These are phyloP conservation scores for Oxygymnocypris stewartii DNA, from an alignment of 2,113 vertebrate genomes.

Conservation along the genomic window DNA sequence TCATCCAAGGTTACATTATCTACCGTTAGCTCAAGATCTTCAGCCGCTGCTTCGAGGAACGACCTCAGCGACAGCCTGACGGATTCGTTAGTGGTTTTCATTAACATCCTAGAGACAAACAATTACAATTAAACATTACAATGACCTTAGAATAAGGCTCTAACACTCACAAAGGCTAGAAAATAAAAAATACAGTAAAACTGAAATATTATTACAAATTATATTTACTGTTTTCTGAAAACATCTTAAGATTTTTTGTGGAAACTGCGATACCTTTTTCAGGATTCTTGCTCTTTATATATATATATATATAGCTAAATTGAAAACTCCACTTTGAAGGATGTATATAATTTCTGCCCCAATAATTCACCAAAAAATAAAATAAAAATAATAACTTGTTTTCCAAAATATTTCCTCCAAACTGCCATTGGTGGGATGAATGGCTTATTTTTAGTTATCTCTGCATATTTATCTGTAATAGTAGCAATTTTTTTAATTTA, in stretches of 20 bases:
- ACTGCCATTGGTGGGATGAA: neutral
- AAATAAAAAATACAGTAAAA: too few species aligned
- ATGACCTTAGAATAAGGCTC: neutral
- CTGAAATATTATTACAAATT: too few species aligned
- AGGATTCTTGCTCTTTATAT: too few species aligned
- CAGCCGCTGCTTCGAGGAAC: constrained; percentile 86
- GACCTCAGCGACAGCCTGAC: constrained; percentile 79
- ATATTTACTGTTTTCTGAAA: too few species aligned
- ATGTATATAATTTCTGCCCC: too few species aligned
- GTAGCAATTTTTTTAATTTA: neutral
- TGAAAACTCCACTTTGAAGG: too few species aligned
- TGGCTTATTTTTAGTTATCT: neutral
- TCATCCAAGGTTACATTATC: constrained; percentile 83
- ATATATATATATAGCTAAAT: too few species aligned
- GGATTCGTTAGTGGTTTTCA: constrained; percentile 81
- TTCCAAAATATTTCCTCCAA: neutral
- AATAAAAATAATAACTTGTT: neutral
- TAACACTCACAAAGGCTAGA: neutral
- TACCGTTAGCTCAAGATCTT: constrained; percentile 86
- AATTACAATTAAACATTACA: neutral
- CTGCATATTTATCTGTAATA: neutral
- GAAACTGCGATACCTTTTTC: too few species aligned
- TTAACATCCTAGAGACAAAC: constrained; percentile 75
- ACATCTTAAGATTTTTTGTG: too few species aligned
- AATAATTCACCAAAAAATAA: too few species aligned